Base-by-base conservation (phyloP, 2,113 vertebrate genomes). In the Pseudonaja textilis region DNA sequence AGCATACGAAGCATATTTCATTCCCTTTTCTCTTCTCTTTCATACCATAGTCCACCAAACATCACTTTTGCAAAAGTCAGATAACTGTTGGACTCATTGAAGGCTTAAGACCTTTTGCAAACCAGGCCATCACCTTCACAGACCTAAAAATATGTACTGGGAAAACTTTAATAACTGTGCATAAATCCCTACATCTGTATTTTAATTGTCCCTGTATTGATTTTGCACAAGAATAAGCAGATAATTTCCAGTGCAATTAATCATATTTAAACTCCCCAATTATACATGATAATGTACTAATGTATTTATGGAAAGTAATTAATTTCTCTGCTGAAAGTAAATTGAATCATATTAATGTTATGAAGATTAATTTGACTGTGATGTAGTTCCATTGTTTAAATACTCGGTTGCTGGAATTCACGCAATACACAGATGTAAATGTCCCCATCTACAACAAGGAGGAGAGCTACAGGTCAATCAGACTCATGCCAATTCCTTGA, bases 341-440 rank as follows among this genome's bases (percentile, higher is more conserved):
- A 96, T 96, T 93, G 74, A 95, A 97, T 95, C 92, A 93, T 89
- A 93, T 95, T 96, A 95, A 93, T 95, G 7, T 1, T 93, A 92
- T n/a, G 93, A 95, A 95, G 94, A 93, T 87, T 93, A 96, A 95
- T 95, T 95, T 94, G 95, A 95, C 29, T 55, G 91, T 45, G 20
- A 4, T 87, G 92, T 91, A 91, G 91, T 91, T 89, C 88, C 90
- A 93, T 92, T 91, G 90, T 94, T 91, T 61, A 95, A 95, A 90
- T 23, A 93, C 81, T 69, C 23, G 74, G 85, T 55, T 3, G 16
- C 54, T 16, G 90, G 26, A 96, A 55, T 81, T 22, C 18, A 9
- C 3, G 1, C 74, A 81, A 81, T 39, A 81, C 74, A 42, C 74
- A 81, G 18, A 81, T 81, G 74, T 39, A 42, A 39, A 81, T 42